Evolutionary conservation across 2,113 vertebrate genomes (phyloP).

Genomic region (Thomomys bottae): DNA sequence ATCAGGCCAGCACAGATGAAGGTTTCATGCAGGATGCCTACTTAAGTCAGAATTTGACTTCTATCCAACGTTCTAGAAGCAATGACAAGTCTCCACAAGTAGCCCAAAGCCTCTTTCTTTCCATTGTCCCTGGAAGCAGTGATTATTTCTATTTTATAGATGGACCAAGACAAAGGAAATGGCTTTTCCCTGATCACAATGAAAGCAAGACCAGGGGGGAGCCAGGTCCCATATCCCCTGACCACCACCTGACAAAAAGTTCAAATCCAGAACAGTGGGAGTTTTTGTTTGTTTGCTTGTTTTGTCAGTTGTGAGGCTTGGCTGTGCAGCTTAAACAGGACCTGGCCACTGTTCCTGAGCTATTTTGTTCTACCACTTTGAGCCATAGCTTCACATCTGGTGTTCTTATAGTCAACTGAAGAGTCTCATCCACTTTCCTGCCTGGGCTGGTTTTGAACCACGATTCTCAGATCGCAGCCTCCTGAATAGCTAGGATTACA

Average conservation of each 20-base stretch:
- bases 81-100: neutral
- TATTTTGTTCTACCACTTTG: too few species aligned
- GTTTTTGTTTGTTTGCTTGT: neutral
- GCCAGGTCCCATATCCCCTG: neutral
- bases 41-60: slow-evolving; percentile 28
- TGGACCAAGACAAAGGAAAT: neutral
- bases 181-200: neutral
- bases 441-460: too few species aligned
- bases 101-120: neutral
- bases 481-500: too few species aligned
- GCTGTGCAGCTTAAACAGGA: too few species aligned
- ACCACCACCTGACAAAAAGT: neutral
- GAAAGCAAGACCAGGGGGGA: neutral
- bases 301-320: too few species aligned
- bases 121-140: neutral
- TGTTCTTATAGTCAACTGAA: too few species aligned
- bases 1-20: neutral
- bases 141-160: neutral
- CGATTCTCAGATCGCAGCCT: too few species aligned
- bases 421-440: too few species aligned
- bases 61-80: neutral
- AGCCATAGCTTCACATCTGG: too few species aligned
- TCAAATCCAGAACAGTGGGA: neutral
- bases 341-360: too few species aligned
- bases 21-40: neutral